These are phyloP conservation scores for Drosophila percnosoma DNA, from an alignment of 2,888 invertebrate species.

Conservation along the genomic window DNA sequence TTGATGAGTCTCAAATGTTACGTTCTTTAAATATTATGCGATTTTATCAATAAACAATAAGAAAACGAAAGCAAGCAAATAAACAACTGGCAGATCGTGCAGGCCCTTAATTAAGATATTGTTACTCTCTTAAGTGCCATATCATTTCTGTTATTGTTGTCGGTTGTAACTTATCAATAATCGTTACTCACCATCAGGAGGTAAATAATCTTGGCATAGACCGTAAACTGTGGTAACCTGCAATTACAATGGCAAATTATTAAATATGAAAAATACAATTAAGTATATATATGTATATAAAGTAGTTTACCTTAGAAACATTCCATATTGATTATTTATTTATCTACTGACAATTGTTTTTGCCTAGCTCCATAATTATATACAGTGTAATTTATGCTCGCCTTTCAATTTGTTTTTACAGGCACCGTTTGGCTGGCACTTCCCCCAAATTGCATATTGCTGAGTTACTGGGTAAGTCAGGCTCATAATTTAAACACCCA, in stretches of 20 bases:
- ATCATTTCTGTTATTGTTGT: neutral
- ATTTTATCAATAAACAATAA: conserved; percentile 39
- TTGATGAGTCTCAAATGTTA: conserved; percentile 22
- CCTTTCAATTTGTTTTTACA: conserved; percentile 24
- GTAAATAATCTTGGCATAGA: conserved; percentile 95
- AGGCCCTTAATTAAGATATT: conserved; percentile 30
- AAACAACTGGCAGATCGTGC: conserved; percentile 29
- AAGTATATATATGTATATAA: neutral
- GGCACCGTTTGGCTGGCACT: conserved; percentile 24
- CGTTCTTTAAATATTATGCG: conserved; percentile 32
- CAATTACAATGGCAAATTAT: conserved; percentile 82
- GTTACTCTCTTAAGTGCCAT: neutral
- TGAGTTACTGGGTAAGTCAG: conserved; percentile 45
- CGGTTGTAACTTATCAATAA: neutral
- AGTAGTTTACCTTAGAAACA: neutral
- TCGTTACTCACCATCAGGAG: conserved; percentile 92
- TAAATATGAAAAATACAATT: conserved; percentile 11
- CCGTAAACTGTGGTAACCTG: conserved; percentile 96
- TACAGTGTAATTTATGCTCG: conserved; percentile 44
- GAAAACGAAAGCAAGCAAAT: neutral
- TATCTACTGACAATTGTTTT: neutral
- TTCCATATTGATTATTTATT: neutral
- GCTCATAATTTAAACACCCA: conserved; percentile 61
- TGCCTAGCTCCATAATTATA: neutral
- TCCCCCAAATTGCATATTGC: conserved; percentile 27